phyloP scores from a whole-genome alignment of 2,888 invertebrate species.

The Ormyrus thymus region DNA sequence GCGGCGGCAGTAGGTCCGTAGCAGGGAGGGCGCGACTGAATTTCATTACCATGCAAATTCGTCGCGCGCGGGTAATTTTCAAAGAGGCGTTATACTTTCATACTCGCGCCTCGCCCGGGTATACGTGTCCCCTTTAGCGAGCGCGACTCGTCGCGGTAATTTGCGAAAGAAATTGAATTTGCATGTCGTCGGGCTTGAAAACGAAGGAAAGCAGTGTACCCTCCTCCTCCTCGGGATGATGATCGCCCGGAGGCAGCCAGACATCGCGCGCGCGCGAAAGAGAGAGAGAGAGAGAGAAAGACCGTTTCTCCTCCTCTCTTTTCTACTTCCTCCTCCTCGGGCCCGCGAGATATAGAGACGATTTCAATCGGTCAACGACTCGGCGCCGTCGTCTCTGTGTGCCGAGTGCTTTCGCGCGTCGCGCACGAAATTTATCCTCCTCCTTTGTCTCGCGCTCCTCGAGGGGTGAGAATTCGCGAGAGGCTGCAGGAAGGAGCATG shows the following conservation, averaged over 20 bases:
- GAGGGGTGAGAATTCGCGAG: not conserved
- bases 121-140: too few relatives aligned
- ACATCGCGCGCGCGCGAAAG: not conserved
- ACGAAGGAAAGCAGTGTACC: not conserved
- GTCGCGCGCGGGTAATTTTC: conserved; percentile 16
- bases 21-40: not conserved
- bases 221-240: too few relatives aligned
- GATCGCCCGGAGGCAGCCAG: not conserved
- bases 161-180: conserved; percentile 33
- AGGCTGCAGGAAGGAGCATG: not conserved
- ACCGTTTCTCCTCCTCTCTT: too few relatives aligned
- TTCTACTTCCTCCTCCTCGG: too few relatives aligned
- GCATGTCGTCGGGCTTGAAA: not conserved
- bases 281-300: too few relatives aligned
- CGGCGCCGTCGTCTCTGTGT: not conserved
- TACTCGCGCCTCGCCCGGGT: not conserved
- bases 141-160: not conserved
- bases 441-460: conserved; percentile 7
- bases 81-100: conserved; percentile 1
- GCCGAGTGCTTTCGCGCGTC: not conserved
- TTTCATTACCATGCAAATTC: conserved; percentile 31
- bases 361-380: conserved; percentile 46
- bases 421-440: conserved; percentile 19
- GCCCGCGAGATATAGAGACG: not conserved
- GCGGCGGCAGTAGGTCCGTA: too few relatives aligned